phyloP scores from a whole-genome alignment of 1,140 invertebrate genomes.

The Daktulosphaira vitifoliae region DNA sequence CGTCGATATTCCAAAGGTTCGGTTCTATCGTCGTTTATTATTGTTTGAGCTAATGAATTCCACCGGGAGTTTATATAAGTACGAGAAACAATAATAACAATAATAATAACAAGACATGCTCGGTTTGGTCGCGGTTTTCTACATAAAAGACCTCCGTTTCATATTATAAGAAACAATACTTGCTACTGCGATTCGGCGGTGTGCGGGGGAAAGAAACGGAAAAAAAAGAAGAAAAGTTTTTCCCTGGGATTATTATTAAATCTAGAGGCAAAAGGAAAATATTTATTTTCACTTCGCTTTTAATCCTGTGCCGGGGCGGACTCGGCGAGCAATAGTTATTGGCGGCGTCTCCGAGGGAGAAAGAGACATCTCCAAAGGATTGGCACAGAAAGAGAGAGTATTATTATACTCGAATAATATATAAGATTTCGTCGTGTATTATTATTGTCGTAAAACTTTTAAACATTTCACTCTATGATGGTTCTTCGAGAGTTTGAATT shows the following conservation, averaged over 20 bases:
- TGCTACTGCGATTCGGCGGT: neutral
- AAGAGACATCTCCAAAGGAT: neutral
- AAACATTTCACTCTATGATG: conserved; percentile 14
- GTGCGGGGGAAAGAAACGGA: no score
- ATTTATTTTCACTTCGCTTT: conserved; percentile 33
- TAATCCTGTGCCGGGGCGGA: conserved; percentile 15
- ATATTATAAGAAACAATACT: conserved; percentile 25
- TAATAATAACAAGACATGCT: neutral
- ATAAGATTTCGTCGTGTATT: neutral
- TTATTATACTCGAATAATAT: no score
- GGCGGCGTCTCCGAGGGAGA: conserved; percentile 11
- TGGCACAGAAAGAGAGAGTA: no score
- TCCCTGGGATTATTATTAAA: conserved; percentile 32
- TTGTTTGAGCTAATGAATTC: conserved; percentile 33
- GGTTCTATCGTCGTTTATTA: conserved; percentile 21
- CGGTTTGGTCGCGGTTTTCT: neutral
- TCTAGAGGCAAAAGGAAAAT: conserved; percentile 28
- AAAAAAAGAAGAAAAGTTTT: conserved; percentile 12
- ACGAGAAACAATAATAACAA: neutral
- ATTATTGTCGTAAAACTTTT: conserved; percentile 32
- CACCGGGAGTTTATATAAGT: conserved; percentile 32
- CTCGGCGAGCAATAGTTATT: conserved; percentile 11
- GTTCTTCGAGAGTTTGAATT: neutral
- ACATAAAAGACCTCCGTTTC: conserved; percentile 20
- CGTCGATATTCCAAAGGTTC: conserved; percentile 20